Evolutionary conservation across 2,888 invertebrate species (phyloP), one percentile per base, ranked within the genome.

Genomic region (Plebejus melissa): DNA sequence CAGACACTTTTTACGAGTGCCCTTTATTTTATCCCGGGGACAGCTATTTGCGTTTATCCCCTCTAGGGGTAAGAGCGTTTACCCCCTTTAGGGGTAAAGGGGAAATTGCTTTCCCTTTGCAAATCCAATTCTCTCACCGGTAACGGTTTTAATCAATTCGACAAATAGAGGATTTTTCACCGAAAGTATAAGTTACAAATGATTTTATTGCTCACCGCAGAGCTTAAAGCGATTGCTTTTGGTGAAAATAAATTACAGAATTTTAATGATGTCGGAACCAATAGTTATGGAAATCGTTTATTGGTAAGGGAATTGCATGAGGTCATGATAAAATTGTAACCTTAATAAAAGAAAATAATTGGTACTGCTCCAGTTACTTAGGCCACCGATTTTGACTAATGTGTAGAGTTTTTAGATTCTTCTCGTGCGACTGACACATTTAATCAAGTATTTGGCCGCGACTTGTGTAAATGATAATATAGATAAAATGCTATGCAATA

Each of bases 1-100:
- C 28, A 60, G 60, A 60, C 60, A 60, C 11, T 60, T 60, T 60
- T 60, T 60, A 60, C 60, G 60, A 60, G 60, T 60, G 60, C 28
- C 28, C 60, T 60, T 60, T 60, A 60, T 60, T 60, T 60, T 60
- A 60, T 60, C 28, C 60, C 60, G 28, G 60, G 28, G 60, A 60
- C 60, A 60, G 60, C 60, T 28, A 60, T 60, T 60, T 60, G 60
- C 60, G 60, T 60, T 58, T 58, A 22, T 11, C 28, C 60, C 60
- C 11, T 28, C 32, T 11, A 60, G 22, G 60, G 28, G 60, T 11
- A 11, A 60, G 60, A 41, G 41, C 41, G 41, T 41, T 41, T 41
- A 7, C 41, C 41, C 41, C 41, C 41, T 41, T 46, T 9, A 46
- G 46, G 46, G 46, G 46, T 46, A 46, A 46, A 46, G 46, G 60